Evolutionary conservation across 2,113 vertebrate genomes (phyloP).

Genomic region (Ascaphus truei): DNA sequence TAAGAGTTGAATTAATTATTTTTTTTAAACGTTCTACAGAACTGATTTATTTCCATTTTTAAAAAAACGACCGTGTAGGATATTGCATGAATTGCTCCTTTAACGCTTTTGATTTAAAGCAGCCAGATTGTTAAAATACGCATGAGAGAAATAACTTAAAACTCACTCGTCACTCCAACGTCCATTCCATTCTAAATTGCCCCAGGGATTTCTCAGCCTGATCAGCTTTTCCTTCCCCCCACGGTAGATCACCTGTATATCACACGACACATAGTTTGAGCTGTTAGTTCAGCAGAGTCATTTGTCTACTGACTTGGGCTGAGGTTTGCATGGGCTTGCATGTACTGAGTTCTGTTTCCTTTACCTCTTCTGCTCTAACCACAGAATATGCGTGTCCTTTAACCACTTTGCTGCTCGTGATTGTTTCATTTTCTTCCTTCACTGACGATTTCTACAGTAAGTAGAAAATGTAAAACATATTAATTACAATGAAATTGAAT

Average conservation of each 20-base stretch:
- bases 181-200: constrained; percentile 81
- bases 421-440: constrained; percentile 63
- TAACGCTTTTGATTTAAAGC: no score
- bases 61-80: no score
- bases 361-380: constrained; percentile 74
- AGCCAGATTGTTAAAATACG: no score
- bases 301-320: background rate
- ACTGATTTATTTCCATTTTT: no score
- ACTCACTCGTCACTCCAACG: constrained; percentile 82
- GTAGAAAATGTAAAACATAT: no score
- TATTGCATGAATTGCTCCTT: no score
- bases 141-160: no score
- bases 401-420: constrained; percentile 72
- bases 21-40: no score
- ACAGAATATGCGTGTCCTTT: constrained; percentile 82
- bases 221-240: constrained; percentile 57
- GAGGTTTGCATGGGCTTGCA: no score
- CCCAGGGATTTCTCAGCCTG: constrained; percentile 81
- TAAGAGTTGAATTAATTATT: no score
- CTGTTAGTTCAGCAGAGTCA: fast-evolving
- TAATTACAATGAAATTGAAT: no score
- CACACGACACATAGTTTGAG: constrained; percentile 24
- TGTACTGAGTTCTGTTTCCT: no score
- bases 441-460: constrained; percentile 43
- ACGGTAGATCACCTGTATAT: constrained; percentile 58